Base-by-base conservation (phyloP, 2,888 invertebrate species). In the Axea sp. region DNA sequence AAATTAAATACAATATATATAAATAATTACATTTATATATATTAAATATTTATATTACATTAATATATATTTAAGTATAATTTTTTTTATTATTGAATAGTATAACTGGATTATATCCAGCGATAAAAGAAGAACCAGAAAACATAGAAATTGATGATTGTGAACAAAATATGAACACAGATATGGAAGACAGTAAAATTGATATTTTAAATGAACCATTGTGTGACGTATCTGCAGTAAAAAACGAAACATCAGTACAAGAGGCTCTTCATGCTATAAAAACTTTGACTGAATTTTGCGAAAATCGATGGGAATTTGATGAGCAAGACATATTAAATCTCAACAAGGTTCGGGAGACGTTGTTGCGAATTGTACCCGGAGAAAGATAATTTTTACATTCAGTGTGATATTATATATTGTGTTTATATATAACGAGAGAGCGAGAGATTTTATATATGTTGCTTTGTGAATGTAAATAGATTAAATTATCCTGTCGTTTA, bases 211-310 rank as follows among this genome's bases (percentile, higher is more conserved):
- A 11, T 6, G 49, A 49, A 2, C 15, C 49, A 1, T 6, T 43
- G 0, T 35, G 41, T 5, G 22, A 33, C 19, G 35, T 14, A 0
- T 6, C 51, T 0, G 0, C 37, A 3, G 45, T 8, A 0, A 5
- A 0, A 26, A 55, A 11, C 9, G 14, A 45, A 4, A 35, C 12
- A 0, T 47, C 69, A 0, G 47, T 19, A 4, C 31, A 62, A 12
- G 55, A 71, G 3, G 71, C 71, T 9, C 35, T 72, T 0, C 11
- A 43, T 0, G 71, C 71, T 3, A 19, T 72, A n/a, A 59, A 64
- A 43, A 57, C 47, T 9, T 5, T 64, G 1, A 57, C 45, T 2
- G 55, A 55, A 8, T 72, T 62, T 11, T 72, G 72, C 14, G 64
- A 30, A 19, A 12, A 11, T 12, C 41, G 55, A 2, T 59, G 53